Evolutionary conservation across 2,888 invertebrate species (phyloP).

Genomic region (Hemithea aestivaria): DNA sequence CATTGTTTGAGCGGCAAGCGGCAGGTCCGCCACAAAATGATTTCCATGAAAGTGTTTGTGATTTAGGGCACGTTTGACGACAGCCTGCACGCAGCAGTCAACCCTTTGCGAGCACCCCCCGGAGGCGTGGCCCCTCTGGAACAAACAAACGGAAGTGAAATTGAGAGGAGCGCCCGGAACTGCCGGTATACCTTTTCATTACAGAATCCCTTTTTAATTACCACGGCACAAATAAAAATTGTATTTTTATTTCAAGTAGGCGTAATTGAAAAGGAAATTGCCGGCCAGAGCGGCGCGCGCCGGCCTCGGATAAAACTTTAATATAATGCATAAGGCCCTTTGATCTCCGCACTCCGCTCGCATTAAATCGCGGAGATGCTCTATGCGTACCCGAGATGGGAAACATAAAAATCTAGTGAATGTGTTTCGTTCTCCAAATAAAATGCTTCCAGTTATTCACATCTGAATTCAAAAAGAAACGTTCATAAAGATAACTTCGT

Average conservation of each 20-base stretch:
- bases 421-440: conserved; percentile 18
- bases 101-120: conserved; percentile 62
- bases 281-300: conserved; percentile 57
- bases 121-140: conserved; percentile 64
- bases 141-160: conserved; percentile 77
- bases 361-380: conserved; percentile 64
- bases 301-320: conserved; percentile 74
- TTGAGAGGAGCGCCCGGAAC: conserved; percentile 76
- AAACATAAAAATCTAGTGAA: conserved; percentile 27
- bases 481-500: conserved; percentile 17
- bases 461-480: conserved; percentile 15
- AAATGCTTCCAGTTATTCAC: conserved; percentile 27
- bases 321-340: conserved; percentile 77
- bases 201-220: conserved; percentile 79
- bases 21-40: conserved; percentile 13
- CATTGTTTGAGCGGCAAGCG: neutral
- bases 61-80: conserved; percentile 49
- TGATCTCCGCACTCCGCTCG: conserved; percentile 71
- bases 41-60: conserved; percentile 40
- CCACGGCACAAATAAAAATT: conserved; percentile 75
- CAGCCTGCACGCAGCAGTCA: conserved; percentile 44
- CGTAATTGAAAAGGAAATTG: conserved; percentile 79
- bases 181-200: conserved; percentile 77
- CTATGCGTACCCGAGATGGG: conserved; percentile 35
- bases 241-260: conserved; percentile 77